Evolutionary conservation across 1,140 invertebrate genomes (phyloP).

Genomic region (Zophobas morio): DNA sequence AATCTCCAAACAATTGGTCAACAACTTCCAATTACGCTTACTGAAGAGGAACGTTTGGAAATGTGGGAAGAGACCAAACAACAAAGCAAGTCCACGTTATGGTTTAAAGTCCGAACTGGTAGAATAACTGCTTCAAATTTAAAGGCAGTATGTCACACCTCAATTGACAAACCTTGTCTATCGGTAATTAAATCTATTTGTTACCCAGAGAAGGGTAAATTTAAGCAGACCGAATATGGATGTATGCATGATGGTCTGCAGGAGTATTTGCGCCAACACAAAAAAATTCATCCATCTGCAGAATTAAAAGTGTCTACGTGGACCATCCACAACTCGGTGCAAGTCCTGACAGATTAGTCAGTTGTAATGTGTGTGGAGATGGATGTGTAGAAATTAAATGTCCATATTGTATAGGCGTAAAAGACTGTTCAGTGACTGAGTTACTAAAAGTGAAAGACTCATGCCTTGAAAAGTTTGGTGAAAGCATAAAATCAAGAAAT

Average conservation of each 20-base stretch:
- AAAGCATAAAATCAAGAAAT: neutral
- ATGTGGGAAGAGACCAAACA: neutral
- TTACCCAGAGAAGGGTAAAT: conserved; percentile 1
- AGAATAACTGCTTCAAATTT: conserved; percentile 16
- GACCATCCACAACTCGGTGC: neutral
- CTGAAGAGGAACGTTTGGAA: neutral
- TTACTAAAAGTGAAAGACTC: conserved; percentile 1
- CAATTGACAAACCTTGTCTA: neutral
- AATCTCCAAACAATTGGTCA: neutral
- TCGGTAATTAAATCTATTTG: neutral
- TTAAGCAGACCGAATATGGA: neutral
- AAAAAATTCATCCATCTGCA: neutral
- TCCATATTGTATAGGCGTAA: neutral
- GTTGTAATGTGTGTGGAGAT: conserved; percentile 8
- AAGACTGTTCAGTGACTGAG: neutral
- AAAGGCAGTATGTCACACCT: neutral
- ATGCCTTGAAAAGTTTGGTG: conserved; percentile 6
- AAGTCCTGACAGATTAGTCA: neutral
- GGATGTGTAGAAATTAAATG: conserved; percentile 14
- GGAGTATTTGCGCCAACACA: neutral
- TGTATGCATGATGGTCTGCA: neutral
- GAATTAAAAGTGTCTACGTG: neutral
- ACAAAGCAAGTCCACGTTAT: neutral
- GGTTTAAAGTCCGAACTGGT: conserved; percentile 3
- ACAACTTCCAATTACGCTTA: too few species aligned